Evolutionary conservation across 2,113 vertebrate genomes (phyloP).

Genomic region (Thymallus thymallus): DNA sequence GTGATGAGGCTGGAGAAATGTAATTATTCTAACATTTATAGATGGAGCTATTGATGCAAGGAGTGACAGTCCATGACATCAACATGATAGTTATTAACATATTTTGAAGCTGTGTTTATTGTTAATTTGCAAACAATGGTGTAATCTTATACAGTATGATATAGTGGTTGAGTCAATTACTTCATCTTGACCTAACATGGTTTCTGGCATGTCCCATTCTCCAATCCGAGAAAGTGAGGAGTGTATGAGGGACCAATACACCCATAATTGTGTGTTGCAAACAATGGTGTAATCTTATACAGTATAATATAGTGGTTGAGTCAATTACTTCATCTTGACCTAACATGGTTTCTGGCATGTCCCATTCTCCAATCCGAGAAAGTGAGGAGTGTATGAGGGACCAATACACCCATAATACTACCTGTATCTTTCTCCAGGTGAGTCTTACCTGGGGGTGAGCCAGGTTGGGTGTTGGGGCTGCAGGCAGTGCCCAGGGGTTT

Average conservation of each 20-base stretch:
- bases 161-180: background rate
- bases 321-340: background rate
- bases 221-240: background rate
- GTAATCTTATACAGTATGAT: background rate
- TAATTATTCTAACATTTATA: no score
- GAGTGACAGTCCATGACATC: no score
- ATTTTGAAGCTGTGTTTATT: no score
- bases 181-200: background rate
- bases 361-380: background rate
- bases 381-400: constrained; percentile 37
- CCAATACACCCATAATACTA: constrained; percentile 52
- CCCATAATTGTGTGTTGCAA: constrained; percentile 67
- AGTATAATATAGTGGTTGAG: background rate
- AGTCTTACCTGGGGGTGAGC: constrained; percentile 60
- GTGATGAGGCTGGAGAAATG: no score
- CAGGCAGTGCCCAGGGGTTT: constrained; percentile 26
- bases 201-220: background rate
- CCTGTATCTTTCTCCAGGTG: constrained; percentile 55
- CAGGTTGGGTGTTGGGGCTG: background rate
- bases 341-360: background rate
- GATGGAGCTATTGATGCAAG: no score
- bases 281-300: no score
- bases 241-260: constrained; percentile 59
- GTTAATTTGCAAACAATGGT: no score
- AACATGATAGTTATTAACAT: no score